Conservation (phyloP, 2,113 vertebrate species). For the Dicrurus megarhynchus region DNA sequence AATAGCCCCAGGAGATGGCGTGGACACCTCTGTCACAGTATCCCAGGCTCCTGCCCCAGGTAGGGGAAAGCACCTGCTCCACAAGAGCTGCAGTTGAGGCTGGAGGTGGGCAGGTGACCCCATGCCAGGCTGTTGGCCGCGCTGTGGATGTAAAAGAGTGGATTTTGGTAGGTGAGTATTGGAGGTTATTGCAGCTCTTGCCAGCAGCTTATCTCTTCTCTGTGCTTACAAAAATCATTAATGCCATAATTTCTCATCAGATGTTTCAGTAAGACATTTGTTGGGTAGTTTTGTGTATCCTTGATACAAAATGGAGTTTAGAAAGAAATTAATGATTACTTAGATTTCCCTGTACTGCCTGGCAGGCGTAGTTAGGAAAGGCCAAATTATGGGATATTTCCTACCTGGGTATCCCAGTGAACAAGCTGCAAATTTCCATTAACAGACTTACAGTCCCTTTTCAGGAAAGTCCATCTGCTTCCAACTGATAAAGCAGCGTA, state of each 20-base stretch:
- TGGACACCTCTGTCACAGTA: accelerated
- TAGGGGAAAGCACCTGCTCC: accelerated
- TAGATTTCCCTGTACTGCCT: not conserved
- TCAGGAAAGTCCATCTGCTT: not conserved
- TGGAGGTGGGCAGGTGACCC: not conserved
- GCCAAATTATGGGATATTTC: not conserved
- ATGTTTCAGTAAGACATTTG: not conserved
- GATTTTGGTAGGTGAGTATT: not conserved
- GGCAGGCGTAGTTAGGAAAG: not conserved
- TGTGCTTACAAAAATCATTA: not conserved
- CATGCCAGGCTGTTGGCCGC: not conserved
- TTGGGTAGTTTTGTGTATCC: not conserved
- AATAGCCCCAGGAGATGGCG: accelerated
- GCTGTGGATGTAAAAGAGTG: not conserved
- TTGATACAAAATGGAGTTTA: not conserved
- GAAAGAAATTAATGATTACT: not conserved
- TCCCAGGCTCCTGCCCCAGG: not conserved
- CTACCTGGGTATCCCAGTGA: not conserved
- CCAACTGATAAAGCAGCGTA: constrained; percentile 6
- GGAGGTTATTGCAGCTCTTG: not conserved
- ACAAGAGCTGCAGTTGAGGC: not conserved
- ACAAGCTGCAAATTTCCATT: not conserved
- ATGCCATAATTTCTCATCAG: not conserved
- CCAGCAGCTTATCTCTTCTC: not conserved
- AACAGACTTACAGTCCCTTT: not conserved